Percentiles rank a stretch among this genome's conserved stretches.
Evolutionary conservation across 2,797 vertebrate species (phyloP).

Genomic region (Squalus acanthias): DNA sequence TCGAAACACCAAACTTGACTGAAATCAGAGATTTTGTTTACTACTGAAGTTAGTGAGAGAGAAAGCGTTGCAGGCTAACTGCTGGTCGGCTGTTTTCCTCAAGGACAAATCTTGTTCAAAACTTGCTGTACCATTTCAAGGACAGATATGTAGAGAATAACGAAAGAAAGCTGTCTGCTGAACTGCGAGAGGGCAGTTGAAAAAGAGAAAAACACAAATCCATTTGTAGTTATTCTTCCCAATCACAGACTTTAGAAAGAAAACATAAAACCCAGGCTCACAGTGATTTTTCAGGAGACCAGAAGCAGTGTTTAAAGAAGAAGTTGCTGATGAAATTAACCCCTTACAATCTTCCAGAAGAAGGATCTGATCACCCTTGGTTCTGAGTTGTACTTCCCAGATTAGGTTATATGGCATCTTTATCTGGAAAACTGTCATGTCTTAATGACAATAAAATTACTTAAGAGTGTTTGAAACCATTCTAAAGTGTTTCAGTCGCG

Average conservation of each 20-base stretch:
- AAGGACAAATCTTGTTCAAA: not conserved
- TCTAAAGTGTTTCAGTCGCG: too few species aligned
- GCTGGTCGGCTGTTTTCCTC: not conserved
- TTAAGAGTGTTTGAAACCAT: too few species aligned
- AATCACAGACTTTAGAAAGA: not conserved
- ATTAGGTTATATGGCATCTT: not conserved
- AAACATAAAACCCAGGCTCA: not conserved
- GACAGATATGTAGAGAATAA: not conserved
- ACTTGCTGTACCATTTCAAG: not conserved
- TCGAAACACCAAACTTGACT: not conserved
- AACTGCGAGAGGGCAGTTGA: not conserved
- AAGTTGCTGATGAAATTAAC: not conserved
- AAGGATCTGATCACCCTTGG: not conserved
- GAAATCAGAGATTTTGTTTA: not conserved
- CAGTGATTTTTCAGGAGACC: not conserved
- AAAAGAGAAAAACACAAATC: not conserved
- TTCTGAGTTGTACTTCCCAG: not conserved
- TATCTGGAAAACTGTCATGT: not conserved
- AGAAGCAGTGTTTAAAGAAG: not conserved
- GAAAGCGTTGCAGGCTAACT: too few species aligned
- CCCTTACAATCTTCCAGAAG: not conserved
- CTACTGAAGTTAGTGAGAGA: not conserved
- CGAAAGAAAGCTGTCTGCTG: not conserved
- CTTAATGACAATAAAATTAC: not conserved
- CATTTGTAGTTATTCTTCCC: not conserved